These are phyloP conservation scores for Tyrannus savana DNA, from an alignment of 2,113 vertebrate genomes.

Conservation along the genomic window DNA sequence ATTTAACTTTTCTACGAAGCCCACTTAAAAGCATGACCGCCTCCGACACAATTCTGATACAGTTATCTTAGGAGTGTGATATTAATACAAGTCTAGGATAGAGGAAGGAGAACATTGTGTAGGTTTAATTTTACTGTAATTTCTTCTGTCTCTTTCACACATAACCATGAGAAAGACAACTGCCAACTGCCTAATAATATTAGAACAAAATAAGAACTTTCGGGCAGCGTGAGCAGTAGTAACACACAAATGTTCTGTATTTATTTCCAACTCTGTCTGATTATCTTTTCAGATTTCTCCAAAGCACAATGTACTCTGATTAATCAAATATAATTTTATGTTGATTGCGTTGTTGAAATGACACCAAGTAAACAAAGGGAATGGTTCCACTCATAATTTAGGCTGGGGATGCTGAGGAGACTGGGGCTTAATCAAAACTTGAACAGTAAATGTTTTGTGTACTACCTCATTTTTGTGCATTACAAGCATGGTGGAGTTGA, in stretches of 20 bases:
- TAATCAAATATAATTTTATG: not conserved
- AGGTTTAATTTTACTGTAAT: slow-evolving; percentile 18
- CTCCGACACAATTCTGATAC: not conserved
- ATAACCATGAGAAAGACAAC: not conserved
- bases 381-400: slow-evolving; percentile 48
- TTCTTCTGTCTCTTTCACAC: slow-evolving; percentile 34
- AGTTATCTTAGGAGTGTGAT: slow-evolving; percentile 43
- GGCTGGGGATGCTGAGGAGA: slow-evolving; percentile 32
- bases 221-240: not conserved
- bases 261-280: slow-evolving; percentile 30
- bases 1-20: slow-evolving; percentile 46
- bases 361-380: not conserved
- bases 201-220: not conserved
- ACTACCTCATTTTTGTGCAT: slow-evolving; percentile 80
- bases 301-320: slow-evolving; percentile 61
- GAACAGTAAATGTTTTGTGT: slow-evolving; percentile 65
- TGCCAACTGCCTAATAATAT: not conserved
- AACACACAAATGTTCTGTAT: not conserved
- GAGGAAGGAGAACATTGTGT: slow-evolving; percentile 11
- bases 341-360: slow-evolving; percentile 20
- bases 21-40: not conserved
- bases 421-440: slow-evolving; percentile 68
- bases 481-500: slow-evolving; percentile 50
- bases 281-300: slow-evolving; percentile 53
- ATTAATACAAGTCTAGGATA: slow-evolving; percentile 64